These are phyloP conservation scores for Watsonalla cultraria DNA, from an alignment of 2,888 invertebrate species.

Conservation along the genomic window DNA sequence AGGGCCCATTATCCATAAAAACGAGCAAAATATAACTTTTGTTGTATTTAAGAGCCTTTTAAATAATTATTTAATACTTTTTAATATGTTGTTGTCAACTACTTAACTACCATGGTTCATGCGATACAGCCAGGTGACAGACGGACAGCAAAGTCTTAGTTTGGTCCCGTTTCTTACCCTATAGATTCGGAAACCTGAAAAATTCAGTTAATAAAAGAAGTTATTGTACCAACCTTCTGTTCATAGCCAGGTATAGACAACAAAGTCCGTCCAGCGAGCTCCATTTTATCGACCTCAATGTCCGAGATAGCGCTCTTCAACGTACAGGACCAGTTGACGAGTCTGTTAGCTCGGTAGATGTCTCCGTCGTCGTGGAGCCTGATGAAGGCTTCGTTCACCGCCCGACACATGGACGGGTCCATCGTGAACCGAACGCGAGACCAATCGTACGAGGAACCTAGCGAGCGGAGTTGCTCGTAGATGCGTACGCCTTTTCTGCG, in stretches of 20 bases:
- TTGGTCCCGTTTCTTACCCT: too few relatives aligned
- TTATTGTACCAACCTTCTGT: constrained; percentile 72
- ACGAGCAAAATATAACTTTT: too few relatives aligned
- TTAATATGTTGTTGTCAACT: too few relatives aligned
- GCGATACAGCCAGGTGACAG: too few relatives aligned
- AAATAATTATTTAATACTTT: too few relatives aligned
- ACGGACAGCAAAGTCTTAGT: too few relatives aligned
- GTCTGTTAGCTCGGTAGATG: constrained; percentile 93
- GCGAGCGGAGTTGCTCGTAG: constrained; percentile 88
- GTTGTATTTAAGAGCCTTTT: too few relatives aligned
- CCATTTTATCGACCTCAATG: constrained; percentile 98
- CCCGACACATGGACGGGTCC: constrained; percentile 92
- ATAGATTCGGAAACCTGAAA: too few relatives aligned
- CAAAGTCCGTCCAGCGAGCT: constrained; percentile 90
- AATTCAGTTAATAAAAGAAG: too few relatives aligned
- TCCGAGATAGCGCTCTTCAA: constrained; percentile 99
- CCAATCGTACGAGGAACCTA: constrained; percentile 98
- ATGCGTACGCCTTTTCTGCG: constrained; percentile 86
- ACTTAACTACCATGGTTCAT: too few relatives aligned
- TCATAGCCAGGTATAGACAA: constrained; percentile 94
- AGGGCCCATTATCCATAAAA: too few relatives aligned
- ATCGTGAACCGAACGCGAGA: constrained; percentile 96
- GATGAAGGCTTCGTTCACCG: constrained; percentile 97
- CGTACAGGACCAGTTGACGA: constrained; percentile 99
- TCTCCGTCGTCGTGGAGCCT: constrained; percentile 90